Conservation (phyloP, 2,113 vertebrate species). For the Micronisus gabar region DNA sequence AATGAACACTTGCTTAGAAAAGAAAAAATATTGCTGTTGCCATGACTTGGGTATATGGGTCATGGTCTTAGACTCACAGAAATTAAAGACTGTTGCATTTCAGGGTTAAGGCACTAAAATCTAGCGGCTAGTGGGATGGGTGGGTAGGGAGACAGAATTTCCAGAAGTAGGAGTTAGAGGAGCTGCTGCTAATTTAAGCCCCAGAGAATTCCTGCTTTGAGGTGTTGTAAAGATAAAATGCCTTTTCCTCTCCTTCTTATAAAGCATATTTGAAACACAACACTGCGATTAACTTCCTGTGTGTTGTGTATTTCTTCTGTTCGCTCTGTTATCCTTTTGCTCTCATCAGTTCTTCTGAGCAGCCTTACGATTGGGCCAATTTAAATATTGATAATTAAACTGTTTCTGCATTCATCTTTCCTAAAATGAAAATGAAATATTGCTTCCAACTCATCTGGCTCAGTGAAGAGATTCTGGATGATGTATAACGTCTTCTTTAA, state of each 20-base stretch:
- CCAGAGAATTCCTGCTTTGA: not conserved
- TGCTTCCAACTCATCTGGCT: slow-evolving; percentile 51
- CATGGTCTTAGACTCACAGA: not conserved
- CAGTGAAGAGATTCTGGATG: slow-evolving; percentile 50
- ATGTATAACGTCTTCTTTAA: slow-evolving; percentile 64
- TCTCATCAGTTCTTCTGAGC: not conserved
- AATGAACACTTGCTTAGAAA: not conserved
- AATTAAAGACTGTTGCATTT: not conserved
- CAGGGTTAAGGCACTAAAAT: not conserved
- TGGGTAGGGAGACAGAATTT: not conserved
- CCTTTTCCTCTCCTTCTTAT: not conserved
- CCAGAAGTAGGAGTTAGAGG: not conserved
- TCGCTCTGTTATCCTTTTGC: not conserved
- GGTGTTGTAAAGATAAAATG: not conserved
- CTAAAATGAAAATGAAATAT: not conserved
- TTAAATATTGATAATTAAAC: slow-evolving; percentile 44
- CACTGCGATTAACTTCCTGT: not conserved
- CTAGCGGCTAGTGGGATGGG: not conserved
- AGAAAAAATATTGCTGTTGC: not conserved
- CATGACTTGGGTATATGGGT: not conserved
- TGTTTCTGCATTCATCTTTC: not conserved
- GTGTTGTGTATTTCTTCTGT: not conserved
- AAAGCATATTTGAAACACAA: not conserved
- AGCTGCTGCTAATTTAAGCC: not conserved
- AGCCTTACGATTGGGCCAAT: not conserved